Evolutionary conservation across 2,888 invertebrate genomes (phyloP), one percentile per base, ranked within the genome.

Genomic region (Drosophila atroscutellata): DNA sequence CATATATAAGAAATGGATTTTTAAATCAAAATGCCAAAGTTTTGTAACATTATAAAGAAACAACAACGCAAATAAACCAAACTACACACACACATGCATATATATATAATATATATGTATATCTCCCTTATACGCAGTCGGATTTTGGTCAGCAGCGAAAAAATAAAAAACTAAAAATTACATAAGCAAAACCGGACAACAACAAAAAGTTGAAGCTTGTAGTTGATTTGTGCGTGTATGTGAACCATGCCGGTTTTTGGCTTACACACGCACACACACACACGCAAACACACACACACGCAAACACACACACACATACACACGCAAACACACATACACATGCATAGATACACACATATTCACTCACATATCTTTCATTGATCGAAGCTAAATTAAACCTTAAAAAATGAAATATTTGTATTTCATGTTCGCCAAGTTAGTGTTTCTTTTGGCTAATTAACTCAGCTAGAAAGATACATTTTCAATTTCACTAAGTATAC

Each of bases 21-120:
- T 73, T 56, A 57, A 77, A 77, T 81, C 67, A 66, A 84, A 84
- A 80, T 75, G 72, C 81, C 89, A 86, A 89, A 83, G 86, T 78
- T 77, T 87, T 80, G 77, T 81, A 87, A 85, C 72, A 74, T 60
- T 57, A 49, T 62, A 77, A 79, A 74, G 15, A n/a, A 71, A 24
- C 56, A 61, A 58, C 63, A 63, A 74, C 57, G 36, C 59, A 64
- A 72, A 66, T 58, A 66, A 58, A 55, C 67, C 56, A 62, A 67
- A 72, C 50, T 76, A 58, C 45, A 52, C 18, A 37, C 24, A 24
- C 24, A 8, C 28, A 39, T 8, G 8, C 8, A 18, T 20, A 45
- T 42, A 9, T 39, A 20, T n/a, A 39, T n/a, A 11, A 20, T 6
- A 42, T 20, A 3, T 42, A 13, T 26, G 39, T 30, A 45, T 70